phyloP scores from a whole-genome alignment of 2,113 vertebrate species.

The Prolemur simus region DNA sequence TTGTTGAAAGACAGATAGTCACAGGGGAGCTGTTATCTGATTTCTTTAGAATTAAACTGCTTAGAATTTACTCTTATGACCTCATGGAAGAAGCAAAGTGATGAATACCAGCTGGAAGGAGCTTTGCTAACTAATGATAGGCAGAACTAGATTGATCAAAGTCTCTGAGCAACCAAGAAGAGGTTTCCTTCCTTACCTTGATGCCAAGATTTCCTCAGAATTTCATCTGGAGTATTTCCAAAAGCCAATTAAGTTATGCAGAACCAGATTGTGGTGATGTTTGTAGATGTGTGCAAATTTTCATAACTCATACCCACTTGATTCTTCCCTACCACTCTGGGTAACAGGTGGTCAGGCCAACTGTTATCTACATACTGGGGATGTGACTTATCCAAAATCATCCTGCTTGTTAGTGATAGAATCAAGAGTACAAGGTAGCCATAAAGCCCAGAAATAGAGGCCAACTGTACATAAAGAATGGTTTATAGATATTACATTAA shows the following conservation, averaged over 20 bases:
- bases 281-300: slow-evolving; percentile 36
- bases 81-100: slow-evolving; percentile 55
- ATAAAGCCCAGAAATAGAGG: not conserved
- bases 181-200: slow-evolving; percentile 41
- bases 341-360: not conserved
- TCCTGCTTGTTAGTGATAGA: not conserved
- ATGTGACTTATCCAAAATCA: not conserved
- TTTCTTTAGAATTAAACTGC: slow-evolving; percentile 65
- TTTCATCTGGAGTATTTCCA: slow-evolving; percentile 53
- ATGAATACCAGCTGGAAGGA: slow-evolving; percentile 76
- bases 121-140: slow-evolving; percentile 29
- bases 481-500: not conserved
- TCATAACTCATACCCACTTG: slow-evolving; percentile 28
- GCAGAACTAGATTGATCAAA: slow-evolving; percentile 25
- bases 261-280: slow-evolving; percentile 38
- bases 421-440: not conserved
- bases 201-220: slow-evolving; percentile 32
- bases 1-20: slow-evolving; percentile 51
- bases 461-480: not conserved
- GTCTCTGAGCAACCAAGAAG: not conserved
- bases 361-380: slow-evolving; percentile 25
- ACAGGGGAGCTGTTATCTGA: slow-evolving; percentile 59
- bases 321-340: slow-evolving; percentile 7
- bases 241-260: slow-evolving; percentile 34
- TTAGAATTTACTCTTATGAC: slow-evolving; percentile 59